Evolutionary conservation across 53 echinoderm and acorn worm genomes (phyloP).

Genomic region (Echinometra lucunter): DNA sequence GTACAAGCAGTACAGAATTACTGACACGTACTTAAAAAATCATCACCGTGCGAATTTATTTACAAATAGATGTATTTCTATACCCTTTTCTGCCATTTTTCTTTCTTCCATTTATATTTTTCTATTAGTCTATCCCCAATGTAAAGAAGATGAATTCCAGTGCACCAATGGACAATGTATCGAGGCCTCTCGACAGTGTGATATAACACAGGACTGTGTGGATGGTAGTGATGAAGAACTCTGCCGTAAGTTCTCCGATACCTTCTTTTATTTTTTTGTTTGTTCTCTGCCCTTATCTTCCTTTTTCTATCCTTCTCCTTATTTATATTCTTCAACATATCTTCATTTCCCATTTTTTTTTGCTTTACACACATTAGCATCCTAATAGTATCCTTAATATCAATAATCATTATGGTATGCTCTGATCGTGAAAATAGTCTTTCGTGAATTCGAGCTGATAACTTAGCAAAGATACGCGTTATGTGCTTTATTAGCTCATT

Average conservation of each 20-base stretch:
- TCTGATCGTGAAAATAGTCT: no score
- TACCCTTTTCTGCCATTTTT: no score
- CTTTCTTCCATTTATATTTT: not conserved
- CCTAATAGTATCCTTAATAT: not conserved
- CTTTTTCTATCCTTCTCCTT: not conserved
- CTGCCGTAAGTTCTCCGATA: slow-evolving; percentile 74
- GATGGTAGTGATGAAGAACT: slow-evolving; percentile 86
- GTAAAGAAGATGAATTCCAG: slow-evolving; percentile 29
- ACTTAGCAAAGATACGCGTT: no score
- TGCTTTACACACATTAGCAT: no score
- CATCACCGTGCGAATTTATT: no score
- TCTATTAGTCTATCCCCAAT: not conserved
- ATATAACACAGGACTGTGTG: slow-evolving; percentile 77
- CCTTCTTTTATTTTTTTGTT: not conserved
- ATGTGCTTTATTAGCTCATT: no score
- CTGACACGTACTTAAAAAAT: no score
- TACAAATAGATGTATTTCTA: no score
- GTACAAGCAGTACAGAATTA: no score
- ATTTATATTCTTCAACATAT: not conserved
- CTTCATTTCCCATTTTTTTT: not conserved
- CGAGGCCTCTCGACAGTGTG: slow-evolving; percentile 70
- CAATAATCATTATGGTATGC: no score
- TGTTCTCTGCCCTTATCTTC: not conserved
- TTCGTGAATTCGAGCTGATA: no score
- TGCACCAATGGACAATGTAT: slow-evolving; percentile 62